Evolutionary conservation across 2,113 vertebrate species (phyloP), one percentile per base, ranked within the genome.

Genomic region (Opisthocomus hoazin): DNA sequence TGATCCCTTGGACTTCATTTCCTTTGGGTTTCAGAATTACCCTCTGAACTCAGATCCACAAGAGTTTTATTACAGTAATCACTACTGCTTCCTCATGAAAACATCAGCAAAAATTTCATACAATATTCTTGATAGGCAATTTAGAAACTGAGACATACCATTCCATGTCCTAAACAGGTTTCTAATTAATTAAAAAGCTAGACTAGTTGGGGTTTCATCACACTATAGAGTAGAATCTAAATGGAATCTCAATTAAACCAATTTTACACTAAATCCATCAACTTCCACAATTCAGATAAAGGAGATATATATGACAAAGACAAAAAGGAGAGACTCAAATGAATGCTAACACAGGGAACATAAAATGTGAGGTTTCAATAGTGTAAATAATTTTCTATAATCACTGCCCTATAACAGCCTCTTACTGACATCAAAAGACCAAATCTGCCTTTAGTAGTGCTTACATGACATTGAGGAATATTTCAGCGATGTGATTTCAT

Each of bases 131-230:
- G 61, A 76, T 48, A 69, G 57, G 66, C 65, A 93, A 79, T 96
- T 93, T 91, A 88, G 74, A 94, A 91, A 90, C 91, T 87, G 78
- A 91, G 81, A 96, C 37, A 46, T 77, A 91, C 37, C 34, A 69
- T 83, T 87, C 45, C 39, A 37, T 65, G 74, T 82, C 53, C 80
- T 85, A 87, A 81, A 85, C 78, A 75, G 65, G 61, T 76, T 94
- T 93, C 91, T 95, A 89, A 95, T 94, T 94, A 87, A 93, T 94
- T 94, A 56, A 71, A 79, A 39, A 58, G 53, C 56, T 80, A 66
- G 65, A 64, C 36, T 75, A 71, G 74, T 43, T 75, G 34, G 12
- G 11, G 5, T 89, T 93, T 84, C 69, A 56, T 82, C 39, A 34
- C 82, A 41, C 27, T 69, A 26, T 45, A 64, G 64, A 71, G 23